These are phyloP conservation scores for Xenus cinereus DNA, from an alignment of 2,113 vertebrate genomes.

Conservation along the genomic window DNA sequence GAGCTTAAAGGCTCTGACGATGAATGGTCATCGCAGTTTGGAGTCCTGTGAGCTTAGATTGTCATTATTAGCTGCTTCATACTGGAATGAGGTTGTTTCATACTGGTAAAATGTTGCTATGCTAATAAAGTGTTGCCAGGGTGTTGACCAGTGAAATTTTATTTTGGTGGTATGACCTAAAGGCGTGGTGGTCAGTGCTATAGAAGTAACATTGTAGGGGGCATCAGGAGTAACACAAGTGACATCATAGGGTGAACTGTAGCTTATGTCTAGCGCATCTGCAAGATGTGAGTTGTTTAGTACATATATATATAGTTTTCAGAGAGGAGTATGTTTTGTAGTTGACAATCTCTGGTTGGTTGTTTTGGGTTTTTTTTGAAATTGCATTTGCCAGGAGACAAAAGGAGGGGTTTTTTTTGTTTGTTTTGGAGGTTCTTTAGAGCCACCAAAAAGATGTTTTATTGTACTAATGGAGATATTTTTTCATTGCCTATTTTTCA, in stretches of 20 bases:
- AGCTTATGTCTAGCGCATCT: neutral
- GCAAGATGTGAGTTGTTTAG: neutral
- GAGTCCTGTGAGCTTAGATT: neutral
- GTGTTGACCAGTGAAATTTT: neutral
- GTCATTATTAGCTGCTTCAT: neutral
- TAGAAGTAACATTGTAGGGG: neutral
- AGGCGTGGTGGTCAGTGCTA: neutral
- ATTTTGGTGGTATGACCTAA: neutral
- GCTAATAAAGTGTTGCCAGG: neutral
- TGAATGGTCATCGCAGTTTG: neutral
- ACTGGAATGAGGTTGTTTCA: neutral
- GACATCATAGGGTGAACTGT: neutral
- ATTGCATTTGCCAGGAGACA: neutral
- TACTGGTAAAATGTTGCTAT: neutral
- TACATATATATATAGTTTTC: neutral
- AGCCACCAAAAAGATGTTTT: neutral
- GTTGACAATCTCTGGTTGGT: neutral
- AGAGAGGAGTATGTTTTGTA: neutral
- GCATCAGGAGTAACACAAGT: neutral
- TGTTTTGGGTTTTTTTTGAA: neutral
- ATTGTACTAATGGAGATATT: neutral
- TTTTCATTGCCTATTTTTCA: neutral
- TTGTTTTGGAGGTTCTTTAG: neutral
- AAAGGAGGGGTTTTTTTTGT: neutral
- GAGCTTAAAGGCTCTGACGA: neutral